Percentiles rank a stretch among this genome's conserved stretches.
Evolutionary conservation across 2,113 vertebrate genomes (phyloP).

Genomic region (Herpailurus yagouaroundi): DNA sequence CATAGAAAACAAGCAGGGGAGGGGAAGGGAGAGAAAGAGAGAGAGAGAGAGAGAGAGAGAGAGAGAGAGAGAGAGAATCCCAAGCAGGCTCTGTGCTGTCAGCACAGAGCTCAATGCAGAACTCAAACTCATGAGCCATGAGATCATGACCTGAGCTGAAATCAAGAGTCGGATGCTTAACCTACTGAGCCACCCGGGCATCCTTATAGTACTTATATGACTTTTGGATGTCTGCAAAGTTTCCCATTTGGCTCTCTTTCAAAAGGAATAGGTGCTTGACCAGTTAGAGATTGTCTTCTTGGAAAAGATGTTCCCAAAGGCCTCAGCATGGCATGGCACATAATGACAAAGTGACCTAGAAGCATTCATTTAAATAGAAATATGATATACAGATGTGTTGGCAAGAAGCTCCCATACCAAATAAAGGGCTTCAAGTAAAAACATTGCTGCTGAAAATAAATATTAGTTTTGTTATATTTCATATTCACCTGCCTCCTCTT

Average conservation of each 20-base stretch:
- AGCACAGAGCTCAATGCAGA: no score
- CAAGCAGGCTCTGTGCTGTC: no score
- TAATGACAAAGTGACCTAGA: not conserved
- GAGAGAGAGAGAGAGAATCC: no score
- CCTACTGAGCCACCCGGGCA: no score
- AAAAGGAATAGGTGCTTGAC: not conserved
- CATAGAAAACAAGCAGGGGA: no score
- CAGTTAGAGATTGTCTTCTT: not conserved
- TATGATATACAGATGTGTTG: not conserved
- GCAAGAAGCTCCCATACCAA: not conserved
- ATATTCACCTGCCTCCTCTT: not conserved
- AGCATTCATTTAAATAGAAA: constrained; percentile 5
- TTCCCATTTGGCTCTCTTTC: not conserved
- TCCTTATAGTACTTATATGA: not conserved
- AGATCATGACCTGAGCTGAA: no score
- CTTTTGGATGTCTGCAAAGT: not conserved
- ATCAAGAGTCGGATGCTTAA: no score
- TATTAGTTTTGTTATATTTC: constrained; percentile 43
- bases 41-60: no score
- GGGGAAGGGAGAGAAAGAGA: no score
- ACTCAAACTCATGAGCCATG: no score
- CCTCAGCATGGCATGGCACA: not conserved
- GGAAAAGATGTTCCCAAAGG: not conserved
- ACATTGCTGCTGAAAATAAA: constrained; percentile 29
- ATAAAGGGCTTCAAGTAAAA: not conserved